Evolutionary conservation across 2,797 vertebrate species (phyloP).

Genomic region (Anabacerthia variegaticeps): DNA sequence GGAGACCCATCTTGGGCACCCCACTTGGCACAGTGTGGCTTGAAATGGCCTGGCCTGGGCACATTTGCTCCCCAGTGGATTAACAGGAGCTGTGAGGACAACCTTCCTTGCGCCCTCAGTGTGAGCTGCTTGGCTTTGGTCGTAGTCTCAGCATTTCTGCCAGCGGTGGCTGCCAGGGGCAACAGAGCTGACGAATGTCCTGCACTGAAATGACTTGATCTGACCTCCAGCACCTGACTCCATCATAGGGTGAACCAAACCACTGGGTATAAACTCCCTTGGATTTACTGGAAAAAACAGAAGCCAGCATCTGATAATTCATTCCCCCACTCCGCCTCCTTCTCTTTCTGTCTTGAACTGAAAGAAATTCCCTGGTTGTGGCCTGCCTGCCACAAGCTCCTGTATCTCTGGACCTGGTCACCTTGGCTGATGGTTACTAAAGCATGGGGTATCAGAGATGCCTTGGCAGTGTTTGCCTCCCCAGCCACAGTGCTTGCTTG

Average conservation of each 20-base stretch:
- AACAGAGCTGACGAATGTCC: background rate
- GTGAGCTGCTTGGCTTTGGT: background rate
- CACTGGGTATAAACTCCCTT: background rate
- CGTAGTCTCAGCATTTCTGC: background rate
- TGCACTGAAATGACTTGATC: constrained; percentile 1
- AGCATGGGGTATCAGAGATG: background rate
- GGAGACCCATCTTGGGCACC: fast-evolving
- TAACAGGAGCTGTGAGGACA: background rate
- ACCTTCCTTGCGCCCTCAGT: background rate
- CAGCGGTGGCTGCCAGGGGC: background rate
- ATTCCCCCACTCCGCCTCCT: fast-evolving
- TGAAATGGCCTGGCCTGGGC: background rate
- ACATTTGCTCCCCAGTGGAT: background rate
- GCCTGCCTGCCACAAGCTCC: fast-evolving
- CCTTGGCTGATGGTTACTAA: background rate
- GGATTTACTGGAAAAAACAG: background rate
- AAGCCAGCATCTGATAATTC: background rate
- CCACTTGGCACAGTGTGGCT: fast-evolving
- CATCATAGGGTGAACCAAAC: fast-evolving
- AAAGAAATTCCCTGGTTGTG: background rate
- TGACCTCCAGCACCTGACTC: background rate
- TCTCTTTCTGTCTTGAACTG: background rate
- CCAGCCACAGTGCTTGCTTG: background rate
- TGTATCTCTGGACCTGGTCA: background rate
- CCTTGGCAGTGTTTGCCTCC: fast-evolving